Evolutionary conservation across 2,113 vertebrate genomes (phyloP).

Genomic region (Todiramphus chloris): DNA sequence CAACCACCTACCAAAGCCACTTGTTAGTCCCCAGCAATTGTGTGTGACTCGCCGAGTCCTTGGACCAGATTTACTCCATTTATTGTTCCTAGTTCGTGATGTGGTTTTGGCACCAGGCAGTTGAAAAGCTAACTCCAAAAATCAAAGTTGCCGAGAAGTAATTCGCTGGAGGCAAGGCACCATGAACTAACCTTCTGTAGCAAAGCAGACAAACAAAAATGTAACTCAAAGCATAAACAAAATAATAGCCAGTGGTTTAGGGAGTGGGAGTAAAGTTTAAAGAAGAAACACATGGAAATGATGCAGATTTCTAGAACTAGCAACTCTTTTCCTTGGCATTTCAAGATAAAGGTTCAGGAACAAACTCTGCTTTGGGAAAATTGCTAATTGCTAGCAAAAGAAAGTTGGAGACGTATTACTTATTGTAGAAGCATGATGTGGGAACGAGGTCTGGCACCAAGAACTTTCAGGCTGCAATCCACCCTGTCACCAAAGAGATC

Average conservation of each 20-base stretch:
- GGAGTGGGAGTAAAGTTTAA: neutral
- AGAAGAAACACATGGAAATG: slow-evolving; percentile 31
- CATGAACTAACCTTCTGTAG: slow-evolving; percentile 14
- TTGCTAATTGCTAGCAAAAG: neutral
- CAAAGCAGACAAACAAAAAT: neutral
- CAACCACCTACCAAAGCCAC: neutral
- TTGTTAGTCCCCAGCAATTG: neutral
- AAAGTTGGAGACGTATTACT: neutral
- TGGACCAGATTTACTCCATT: slow-evolving; percentile 9
- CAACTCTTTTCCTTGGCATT: neutral
- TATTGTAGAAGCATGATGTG: neutral
- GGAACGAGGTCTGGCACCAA: neutral
- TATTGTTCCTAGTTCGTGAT: neutral
- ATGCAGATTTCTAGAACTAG: neutral
- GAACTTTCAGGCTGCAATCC: neutral
- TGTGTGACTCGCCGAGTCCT: neutral
- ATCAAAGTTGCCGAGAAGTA: neutral
- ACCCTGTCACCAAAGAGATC: neutral
- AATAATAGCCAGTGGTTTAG: neutral
- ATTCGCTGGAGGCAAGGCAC: neutral
- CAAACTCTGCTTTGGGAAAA: neutral
- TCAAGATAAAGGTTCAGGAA: neutral
- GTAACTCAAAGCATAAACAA: slow-evolving; percentile 15
- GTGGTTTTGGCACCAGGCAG: slow-evolving; percentile 23
- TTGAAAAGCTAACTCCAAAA: neutral